Conservation (phyloP, 2,888 invertebrate species). For the Ganaspis brasiliensis region DNA sequence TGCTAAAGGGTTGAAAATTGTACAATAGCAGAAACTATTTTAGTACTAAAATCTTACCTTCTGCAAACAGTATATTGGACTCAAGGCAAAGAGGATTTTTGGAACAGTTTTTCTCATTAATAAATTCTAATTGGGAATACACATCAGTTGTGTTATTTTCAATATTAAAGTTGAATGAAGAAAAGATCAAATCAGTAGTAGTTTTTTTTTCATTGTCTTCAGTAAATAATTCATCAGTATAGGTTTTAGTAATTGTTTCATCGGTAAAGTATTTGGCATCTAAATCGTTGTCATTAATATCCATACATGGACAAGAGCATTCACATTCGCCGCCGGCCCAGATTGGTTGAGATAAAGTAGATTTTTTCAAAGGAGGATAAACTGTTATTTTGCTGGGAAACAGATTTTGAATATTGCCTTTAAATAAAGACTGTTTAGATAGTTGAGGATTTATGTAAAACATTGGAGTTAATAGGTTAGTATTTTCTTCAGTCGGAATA, state of each 20-base stretch:
- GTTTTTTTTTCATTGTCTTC: slow-evolving; percentile 37
- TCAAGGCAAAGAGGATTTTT: slow-evolving; percentile 84
- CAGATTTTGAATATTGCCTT: slow-evolving; percentile 43
- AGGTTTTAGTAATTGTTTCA: slow-evolving; percentile 46
- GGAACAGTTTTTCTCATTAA: slow-evolving; percentile 72
- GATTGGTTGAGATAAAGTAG: slow-evolving; percentile 70
- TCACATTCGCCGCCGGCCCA: slow-evolving; percentile 88
- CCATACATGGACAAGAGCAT: slow-evolving; percentile 88
- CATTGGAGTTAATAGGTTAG: slow-evolving; percentile 77
- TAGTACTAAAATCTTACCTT: slow-evolving; percentile 85
- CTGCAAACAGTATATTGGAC: slow-evolving; percentile 90
- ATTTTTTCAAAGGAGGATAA: slow-evolving; percentile 78
- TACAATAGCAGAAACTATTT: not conserved
- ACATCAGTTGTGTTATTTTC: slow-evolving; percentile 57
- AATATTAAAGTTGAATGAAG: slow-evolving; percentile 58
- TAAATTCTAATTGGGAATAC: slow-evolving; percentile 53
- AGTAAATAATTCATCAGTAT: slow-evolving; percentile 49
- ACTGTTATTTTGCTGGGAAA: slow-evolving; percentile 57
- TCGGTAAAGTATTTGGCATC: slow-evolving; percentile 64
- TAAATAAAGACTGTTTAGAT: slow-evolving; percentile 48
- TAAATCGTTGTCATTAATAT: slow-evolving; percentile 74
- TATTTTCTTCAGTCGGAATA: slow-evolving; percentile 86
- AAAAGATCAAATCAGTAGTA: slow-evolving; percentile 49
- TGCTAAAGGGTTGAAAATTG: too few relatives aligned
- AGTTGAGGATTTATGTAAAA: slow-evolving; percentile 82